Base-by-base conservation (phyloP, 1,140 invertebrate genomes). In the Nixonia krombeini region DNA sequence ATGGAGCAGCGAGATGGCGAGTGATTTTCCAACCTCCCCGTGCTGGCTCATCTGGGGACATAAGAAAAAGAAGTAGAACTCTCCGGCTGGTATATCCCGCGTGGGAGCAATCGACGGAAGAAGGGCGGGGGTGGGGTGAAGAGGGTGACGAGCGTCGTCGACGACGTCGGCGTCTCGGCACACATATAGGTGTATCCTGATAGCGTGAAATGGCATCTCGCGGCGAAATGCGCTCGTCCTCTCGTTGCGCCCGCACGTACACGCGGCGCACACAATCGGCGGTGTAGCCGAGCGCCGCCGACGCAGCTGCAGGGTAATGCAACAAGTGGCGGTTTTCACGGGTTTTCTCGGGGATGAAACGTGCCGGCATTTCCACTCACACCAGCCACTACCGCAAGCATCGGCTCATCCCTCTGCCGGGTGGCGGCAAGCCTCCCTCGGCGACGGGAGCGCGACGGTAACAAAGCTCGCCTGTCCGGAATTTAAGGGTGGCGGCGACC, bases 291-390 rank as follows among this genome's bases (percentile, higher is more conserved):
- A 75, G 74, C 71, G 71, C 64, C 69, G 75, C 73, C 67, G 67
- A 76, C 12, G 33, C 2, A 2, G 73, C 75, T 76, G 69, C 67
- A 74, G 77, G 79, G 73, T 80, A 78, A 79, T 50, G 83, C 83
- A 85, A 85, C 83, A 85, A 85, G 83, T 85, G 83, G 83, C 74
- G 79, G 81, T 84, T 85, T 85, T 85, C 83, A 84, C 81, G 81
- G 81, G 73, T 84, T 85, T 85, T 85, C 79, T 79, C 72, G 58
- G 77, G 80, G 74, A 82, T 80, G 83, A 82, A 82, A 80, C 74
- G 79, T 75, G 73, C 67, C 72, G 68, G 66, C 74, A 74, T 64
- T 70, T 63, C 73, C 61, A 76, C 77, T 72, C 78, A 77, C 76
- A 75, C 76, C 76, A 71, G n/a, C n/a, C 59, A 52, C 70, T 41